phyloP scores from a whole-genome alignment of 2,113 vertebrate genomes.

The Puntigrus tetrazona region DNA sequence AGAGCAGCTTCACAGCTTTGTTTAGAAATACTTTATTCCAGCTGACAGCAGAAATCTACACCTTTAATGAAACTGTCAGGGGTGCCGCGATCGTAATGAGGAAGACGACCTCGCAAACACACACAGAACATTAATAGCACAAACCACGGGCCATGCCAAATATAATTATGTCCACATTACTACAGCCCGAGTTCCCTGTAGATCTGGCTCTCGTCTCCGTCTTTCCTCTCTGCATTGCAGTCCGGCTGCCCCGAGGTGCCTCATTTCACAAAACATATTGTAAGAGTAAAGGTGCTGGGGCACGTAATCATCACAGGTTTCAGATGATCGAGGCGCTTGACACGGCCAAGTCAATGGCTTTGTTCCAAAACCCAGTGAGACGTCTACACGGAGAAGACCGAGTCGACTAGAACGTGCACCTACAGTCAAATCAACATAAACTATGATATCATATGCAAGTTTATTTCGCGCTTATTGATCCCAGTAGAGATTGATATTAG shows the following conservation, averaged over 20 bases:
- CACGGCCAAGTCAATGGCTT: not conserved
- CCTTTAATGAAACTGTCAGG: constrained; percentile 75
- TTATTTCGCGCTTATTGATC: not conserved
- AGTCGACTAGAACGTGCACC: not conserved
- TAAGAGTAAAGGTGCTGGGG: constrained; percentile 11
- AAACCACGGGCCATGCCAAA: constrained; percentile 66
- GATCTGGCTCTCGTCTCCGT: constrained; percentile 19
- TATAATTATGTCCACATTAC: constrained; percentile 74
- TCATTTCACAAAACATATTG: constrained; percentile 4
- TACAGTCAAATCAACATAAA: not conserved
- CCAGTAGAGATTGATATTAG: not conserved
- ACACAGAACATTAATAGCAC: constrained; percentile 49
- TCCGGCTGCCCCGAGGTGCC: constrained; percentile 8
- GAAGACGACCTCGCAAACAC: constrained; percentile 54
- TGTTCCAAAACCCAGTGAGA: not conserved
- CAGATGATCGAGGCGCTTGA: not conserved
- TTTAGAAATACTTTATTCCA: constrained; percentile 70
- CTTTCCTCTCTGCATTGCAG: constrained; percentile 62
- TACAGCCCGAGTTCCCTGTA: constrained; percentile 39
- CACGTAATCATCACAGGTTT: not conserved
- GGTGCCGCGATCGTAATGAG: constrained; percentile 66
- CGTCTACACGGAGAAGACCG: not conserved
- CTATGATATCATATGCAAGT: not conserved
- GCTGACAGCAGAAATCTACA: constrained; percentile 57
- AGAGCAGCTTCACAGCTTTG: constrained; percentile 59